Percentiles rank a stretch among this genome's conserved stretches.
Conservation (phyloP, 2,888 invertebrate genomes). For the Danaus chrysippus region DNA sequence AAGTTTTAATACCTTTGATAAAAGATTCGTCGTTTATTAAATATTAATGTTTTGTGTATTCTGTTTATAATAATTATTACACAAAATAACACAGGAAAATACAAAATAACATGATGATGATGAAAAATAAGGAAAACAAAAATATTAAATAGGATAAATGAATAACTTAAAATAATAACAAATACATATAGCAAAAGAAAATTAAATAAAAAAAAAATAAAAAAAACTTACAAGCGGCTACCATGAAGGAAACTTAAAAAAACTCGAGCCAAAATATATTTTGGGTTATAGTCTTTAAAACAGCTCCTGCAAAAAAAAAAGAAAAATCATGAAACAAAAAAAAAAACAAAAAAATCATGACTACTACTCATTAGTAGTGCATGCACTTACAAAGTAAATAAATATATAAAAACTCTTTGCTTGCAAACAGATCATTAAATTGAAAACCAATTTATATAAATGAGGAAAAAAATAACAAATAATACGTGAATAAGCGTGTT, state of each 20-base stretch:
- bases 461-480: no score
- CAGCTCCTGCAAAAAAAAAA: slow-evolving; percentile 67
- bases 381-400: slow-evolving; percentile 12
- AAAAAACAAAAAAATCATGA: slow-evolving; percentile 40
- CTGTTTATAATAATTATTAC: no score
- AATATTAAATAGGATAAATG: no score
- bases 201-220: slow-evolving; percentile 47
- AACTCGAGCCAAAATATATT: slow-evolving; percentile 56
- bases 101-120: no score
- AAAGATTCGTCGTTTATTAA: no score
- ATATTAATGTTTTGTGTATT: no score
- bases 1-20: no score
- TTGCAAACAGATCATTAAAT: no score
- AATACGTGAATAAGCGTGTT: no score
- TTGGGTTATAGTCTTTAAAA: slow-evolving; percentile 34
- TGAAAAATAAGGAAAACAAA: no score
- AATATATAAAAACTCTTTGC: slow-evolving; percentile 22
- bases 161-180: slow-evolving; percentile 1
- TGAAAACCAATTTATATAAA: no score
- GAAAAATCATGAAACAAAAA: slow-evolving; percentile 46
- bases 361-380: slow-evolving; percentile 24
- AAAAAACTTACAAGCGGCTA: slow-evolving; percentile 78
- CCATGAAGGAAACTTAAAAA: slow-evolving; percentile 71
- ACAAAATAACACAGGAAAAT: no score
- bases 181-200: slow-evolving; percentile 21